Conservation (phyloP, 2,113 vertebrate species). For the Ciconia stormi region DNA sequence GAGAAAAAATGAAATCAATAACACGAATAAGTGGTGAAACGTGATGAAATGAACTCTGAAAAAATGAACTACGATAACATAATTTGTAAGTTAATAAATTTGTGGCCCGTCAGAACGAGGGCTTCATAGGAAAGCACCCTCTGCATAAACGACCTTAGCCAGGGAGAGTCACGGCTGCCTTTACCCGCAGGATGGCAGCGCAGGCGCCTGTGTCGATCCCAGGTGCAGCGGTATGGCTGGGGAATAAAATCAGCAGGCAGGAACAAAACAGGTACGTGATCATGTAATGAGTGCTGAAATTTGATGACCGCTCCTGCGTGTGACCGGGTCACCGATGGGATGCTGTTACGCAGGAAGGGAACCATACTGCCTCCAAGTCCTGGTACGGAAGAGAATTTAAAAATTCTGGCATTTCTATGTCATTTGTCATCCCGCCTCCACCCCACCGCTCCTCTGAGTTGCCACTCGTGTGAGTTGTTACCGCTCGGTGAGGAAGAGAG, state of each 20-base stretch:
- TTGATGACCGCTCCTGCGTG: not conserved
- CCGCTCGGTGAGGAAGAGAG: not conserved
- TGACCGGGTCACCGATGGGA: not conserved
- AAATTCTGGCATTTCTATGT: not conserved
- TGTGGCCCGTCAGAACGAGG: not conserved
- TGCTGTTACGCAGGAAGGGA: not conserved
- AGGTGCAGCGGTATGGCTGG: not conserved
- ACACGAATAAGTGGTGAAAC: not conserved
- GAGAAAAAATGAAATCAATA: not conserved
- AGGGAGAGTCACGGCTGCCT: not conserved
- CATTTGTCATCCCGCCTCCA: not conserved
- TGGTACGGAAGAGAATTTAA: not conserved
- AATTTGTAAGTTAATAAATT: not conserved
- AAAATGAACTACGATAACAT: not conserved
- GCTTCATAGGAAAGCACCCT: not conserved
- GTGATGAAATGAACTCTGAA: not conserved
- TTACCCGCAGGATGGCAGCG: not conserved
- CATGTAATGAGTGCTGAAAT: not conserved
- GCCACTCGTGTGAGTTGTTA: not conserved
- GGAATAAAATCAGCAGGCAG: not conserved
- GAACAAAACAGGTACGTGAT: not conserved
- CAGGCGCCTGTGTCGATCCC: not conserved
- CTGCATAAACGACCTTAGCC: not conserved
- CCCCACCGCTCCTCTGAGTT: accelerated
- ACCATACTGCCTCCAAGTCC: not conserved